Evolutionary conservation across 2,888 invertebrate genomes (phyloP).

Genomic region (Choreutis nemorana): DNA sequence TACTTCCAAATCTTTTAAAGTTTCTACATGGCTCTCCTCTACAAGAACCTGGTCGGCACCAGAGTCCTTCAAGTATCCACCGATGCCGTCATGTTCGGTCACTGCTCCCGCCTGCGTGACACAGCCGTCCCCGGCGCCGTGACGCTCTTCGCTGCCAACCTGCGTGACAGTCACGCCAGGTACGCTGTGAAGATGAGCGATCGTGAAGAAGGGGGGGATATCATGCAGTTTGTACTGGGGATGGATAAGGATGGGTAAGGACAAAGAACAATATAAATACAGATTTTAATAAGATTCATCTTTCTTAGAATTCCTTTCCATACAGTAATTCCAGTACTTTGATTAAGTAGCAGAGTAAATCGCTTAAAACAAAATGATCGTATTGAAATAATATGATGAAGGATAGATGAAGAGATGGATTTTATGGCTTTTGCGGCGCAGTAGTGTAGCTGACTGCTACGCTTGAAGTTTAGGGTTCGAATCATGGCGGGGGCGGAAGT

Average conservation of each 20-base stretch:
- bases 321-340: no score
- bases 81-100: constrained; percentile 58
- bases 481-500: no score
- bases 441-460: no score
- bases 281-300: no score
- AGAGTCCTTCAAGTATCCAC: constrained; percentile 71
- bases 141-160: constrained; percentile 75
- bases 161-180: constrained; percentile 63
- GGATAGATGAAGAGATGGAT: no score
- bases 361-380: no score
- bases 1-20: constrained; percentile 70
- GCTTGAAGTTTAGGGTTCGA: no score
- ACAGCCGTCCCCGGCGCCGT: constrained; percentile 69
- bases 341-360: no score
- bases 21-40: constrained; percentile 81
- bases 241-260: constrained; percentile 43
- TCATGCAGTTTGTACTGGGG: constrained; percentile 66
- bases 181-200: constrained; percentile 59
- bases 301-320: no score
- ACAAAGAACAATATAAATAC: no score
- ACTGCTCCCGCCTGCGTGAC: constrained; percentile 76
- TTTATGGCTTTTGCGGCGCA: no score
- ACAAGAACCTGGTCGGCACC: constrained; percentile 81
- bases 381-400: no score
- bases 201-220: constrained; percentile 55